Conservation (phyloP, 1,140 invertebrate species). For the Panulirus ornatus region DNA sequence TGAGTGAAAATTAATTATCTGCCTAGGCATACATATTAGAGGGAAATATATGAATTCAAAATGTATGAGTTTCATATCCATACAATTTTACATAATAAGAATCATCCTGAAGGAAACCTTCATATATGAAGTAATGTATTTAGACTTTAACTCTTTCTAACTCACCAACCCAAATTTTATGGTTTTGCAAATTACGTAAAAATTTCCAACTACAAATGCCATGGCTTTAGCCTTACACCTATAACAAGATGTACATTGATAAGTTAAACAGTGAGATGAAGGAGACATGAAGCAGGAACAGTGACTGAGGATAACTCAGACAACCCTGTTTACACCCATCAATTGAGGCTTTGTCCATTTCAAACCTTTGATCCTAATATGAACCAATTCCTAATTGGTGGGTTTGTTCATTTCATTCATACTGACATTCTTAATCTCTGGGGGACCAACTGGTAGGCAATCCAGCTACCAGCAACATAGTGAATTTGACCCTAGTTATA, state of each 20-base stretch:
- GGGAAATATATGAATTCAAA: not conserved
- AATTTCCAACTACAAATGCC: slow-evolving; percentile 19
- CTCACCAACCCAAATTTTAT: not conserved
- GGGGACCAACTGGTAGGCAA: not conserved
- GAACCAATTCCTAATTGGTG: not conserved
- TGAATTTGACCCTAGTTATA: not conserved
- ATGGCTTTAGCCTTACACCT: slow-evolving; percentile 16
- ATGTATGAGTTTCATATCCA: slow-evolving; percentile 12
- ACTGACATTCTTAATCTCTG: not conserved
- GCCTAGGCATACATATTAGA: not conserved
- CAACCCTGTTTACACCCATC: slow-evolving; percentile 42
- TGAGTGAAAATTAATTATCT: not conserved
- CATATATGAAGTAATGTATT: not conserved
- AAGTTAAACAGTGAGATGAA: slow-evolving; percentile 40
- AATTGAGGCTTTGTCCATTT: not conserved
- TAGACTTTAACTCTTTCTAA: not conserved
- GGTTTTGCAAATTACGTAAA: not conserved
- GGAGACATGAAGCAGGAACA: slow-evolving; percentile 41
- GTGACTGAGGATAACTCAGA: slow-evolving; percentile 41
- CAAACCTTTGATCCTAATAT: not conserved
- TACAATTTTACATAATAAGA: not conserved
- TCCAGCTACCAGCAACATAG: not conserved
- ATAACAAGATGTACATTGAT: slow-evolving; percentile 35
- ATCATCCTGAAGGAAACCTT: not conserved
- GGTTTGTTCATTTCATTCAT: not conserved